Base-by-base conservation (phyloP, 64 coral and sea anemone species). In the Pachyseris speciosa region DNA sequence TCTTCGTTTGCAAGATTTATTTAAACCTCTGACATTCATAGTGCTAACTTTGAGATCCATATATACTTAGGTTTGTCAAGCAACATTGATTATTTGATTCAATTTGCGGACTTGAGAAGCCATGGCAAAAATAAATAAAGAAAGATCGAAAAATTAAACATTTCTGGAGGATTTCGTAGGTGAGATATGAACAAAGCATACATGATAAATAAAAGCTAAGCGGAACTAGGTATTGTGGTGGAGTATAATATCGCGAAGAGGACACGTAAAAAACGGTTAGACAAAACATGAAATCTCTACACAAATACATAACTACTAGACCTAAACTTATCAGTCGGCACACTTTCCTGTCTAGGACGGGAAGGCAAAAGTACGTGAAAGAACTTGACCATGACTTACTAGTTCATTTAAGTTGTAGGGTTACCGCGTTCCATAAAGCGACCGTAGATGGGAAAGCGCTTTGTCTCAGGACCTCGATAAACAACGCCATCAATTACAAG, bases 21-120 rank as follows among this genome's bases (percentile, higher is more conserved):
- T 86, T 67, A 69, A 42, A 17, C 83, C 83, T n/a, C 83, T 68
- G 22, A 86, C 31, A 38, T 55, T 79, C 17, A 79, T n/a, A n/a
- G 32, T 30, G 75, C 34, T 45, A 73, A 73, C 13, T 25, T 73
- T 73, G 9, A 73, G 31, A 29, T 4, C 20, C 69, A 37, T 73
- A 9, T 53, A 6, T 15, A 2, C 50, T 53, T 53, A n/a, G n/a
- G n/a, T n/a, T n/a, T n/a, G n/a, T 2, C 50, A 53, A 15, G 19
- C 50, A 53, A 53, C 3, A 53, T 15, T 16, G 10, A 15, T 53
- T 9, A 53, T 53, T 53, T 53, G 50, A 16, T 16, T 12, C 50
- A 16, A 53, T 53, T 53, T 53, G 6, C 7, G 50, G 19, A 53
- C 19, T 53, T 53, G 50, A 53, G 6, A 9, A 15, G 10, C 50